These are phyloP conservation scores for pig (Sus scrofa) DNA, from an alignment of 2,113 vertebrate genomes.

Conservation along the genomic window DNA sequence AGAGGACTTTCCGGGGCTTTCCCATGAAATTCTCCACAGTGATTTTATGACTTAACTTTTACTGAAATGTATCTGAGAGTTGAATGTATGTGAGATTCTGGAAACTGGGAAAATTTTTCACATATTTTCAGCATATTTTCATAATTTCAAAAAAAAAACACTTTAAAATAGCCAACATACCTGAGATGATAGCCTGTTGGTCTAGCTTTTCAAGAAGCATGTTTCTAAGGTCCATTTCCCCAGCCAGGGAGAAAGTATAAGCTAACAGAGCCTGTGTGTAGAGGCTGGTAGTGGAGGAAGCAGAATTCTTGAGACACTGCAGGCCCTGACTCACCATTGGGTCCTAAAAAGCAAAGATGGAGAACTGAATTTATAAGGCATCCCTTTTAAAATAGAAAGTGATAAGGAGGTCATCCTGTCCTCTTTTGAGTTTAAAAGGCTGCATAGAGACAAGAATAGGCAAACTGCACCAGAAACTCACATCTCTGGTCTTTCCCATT, in stretches of 20 bases:
- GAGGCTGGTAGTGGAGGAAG: constrained; percentile 83
- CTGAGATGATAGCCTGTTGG: constrained; percentile 80
- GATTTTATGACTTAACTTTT: not conserved
- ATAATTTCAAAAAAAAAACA: not conserved
- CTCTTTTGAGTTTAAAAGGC: not conserved
- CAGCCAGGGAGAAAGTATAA: constrained; percentile 92
- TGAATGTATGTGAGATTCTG: not conserved
- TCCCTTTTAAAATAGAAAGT: not conserved
- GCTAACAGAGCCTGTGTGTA: constrained; percentile 92
- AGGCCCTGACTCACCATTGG: constrained; percentile 86
- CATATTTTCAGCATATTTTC: not conserved
- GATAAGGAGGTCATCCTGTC: not conserved
- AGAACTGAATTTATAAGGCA: not conserved
- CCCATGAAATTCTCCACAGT: not conserved
- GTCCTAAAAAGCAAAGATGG: constrained; percentile 83
- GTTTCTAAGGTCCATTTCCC: constrained; percentile 57
- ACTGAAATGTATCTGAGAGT: not conserved
- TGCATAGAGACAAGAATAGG: not conserved
- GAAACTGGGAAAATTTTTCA: not conserved
- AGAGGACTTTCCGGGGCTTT: not conserved
- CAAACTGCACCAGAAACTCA: constrained; percentile 37
- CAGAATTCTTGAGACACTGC: constrained; percentile 84
- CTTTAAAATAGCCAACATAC: not conserved
- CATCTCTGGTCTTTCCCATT: constrained; percentile 74
- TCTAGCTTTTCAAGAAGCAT: constrained; percentile 73